phyloP scores from a whole-genome alignment of 2,888 invertebrate genomes.

The Rotaria sp. region DNA sequence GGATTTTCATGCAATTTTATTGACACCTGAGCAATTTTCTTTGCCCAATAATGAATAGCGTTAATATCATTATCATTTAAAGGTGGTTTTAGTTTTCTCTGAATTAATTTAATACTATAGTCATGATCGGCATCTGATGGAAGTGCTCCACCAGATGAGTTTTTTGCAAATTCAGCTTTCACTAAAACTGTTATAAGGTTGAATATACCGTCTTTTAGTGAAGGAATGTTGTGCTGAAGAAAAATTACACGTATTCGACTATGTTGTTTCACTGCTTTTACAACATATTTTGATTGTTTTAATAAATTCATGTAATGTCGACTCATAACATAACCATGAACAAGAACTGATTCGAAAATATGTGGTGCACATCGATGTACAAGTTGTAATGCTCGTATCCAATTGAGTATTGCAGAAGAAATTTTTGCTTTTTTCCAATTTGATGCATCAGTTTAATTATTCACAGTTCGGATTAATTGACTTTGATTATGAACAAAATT shows the following conservation, averaged over 20 bases:
- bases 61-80: not conserved
- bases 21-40: not conserved
- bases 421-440: not conserved
- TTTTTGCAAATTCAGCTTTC: not conserved
- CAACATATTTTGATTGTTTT: not conserved
- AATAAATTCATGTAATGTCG: not conserved
- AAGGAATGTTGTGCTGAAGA: not conserved
- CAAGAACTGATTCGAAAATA: not conserved
- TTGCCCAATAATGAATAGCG: not conserved
- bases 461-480: not conserved
- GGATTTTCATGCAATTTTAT: not conserved
- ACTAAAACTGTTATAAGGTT: not conserved
- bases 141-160: not conserved
- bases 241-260: not conserved
- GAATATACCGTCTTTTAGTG: not conserved
- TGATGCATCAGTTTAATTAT: not conserved
- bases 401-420: not conserved
- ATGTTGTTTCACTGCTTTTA: not conserved
- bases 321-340: constrained; percentile 16
- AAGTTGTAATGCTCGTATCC: not conserved
- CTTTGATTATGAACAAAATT: not conserved
- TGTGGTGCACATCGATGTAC: not conserved
- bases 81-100: not conserved
- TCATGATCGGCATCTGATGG: not conserved
- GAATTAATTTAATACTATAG: not conserved